Conservation (phyloP, 2,888 invertebrate species). For the Mesorhabditis sp. region DNA sequence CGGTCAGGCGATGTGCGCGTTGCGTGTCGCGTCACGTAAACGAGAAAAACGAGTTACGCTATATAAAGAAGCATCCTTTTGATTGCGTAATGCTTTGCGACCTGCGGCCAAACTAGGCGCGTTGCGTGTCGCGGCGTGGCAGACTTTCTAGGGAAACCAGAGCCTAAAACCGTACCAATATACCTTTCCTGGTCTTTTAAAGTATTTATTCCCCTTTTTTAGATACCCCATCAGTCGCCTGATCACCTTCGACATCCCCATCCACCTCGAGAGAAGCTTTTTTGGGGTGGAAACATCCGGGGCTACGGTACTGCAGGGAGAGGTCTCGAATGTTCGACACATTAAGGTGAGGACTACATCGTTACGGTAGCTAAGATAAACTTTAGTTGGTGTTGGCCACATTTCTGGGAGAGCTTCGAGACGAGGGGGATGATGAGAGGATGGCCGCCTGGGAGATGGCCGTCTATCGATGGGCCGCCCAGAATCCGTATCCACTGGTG, state of each 20-base stretch:
- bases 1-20: no score
- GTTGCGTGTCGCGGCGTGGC: no score
- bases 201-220: conserved; percentile 9
- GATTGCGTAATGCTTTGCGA: no score
- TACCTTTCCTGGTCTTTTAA: no score
- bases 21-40: no score
- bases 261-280: conserved; percentile 54
- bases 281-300: conserved; percentile 37
- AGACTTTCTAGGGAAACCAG: no score
- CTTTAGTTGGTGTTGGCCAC: conserved; percentile 22
- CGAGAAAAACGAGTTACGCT: no score
- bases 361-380: neutral
- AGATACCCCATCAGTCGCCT: conserved; percentile 46
- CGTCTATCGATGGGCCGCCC: conserved; percentile 28
- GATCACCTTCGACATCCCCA: conserved; percentile 26
- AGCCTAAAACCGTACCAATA: no score
- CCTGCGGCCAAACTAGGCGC: no score
- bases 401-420: conserved; percentile 31
- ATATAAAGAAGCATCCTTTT: no score
- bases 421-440: conserved; percentile 35
- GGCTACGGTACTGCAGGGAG: neutral
- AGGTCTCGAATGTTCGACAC: conserved; percentile 29
- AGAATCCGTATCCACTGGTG: conserved; percentile 18
- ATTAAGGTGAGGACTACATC: conserved; percentile 25
- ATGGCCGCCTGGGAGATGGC: conserved; percentile 45